phyloP scores from a whole-genome alignment of 2,888 invertebrate species.

The Stegana nigrithorax region DNA sequence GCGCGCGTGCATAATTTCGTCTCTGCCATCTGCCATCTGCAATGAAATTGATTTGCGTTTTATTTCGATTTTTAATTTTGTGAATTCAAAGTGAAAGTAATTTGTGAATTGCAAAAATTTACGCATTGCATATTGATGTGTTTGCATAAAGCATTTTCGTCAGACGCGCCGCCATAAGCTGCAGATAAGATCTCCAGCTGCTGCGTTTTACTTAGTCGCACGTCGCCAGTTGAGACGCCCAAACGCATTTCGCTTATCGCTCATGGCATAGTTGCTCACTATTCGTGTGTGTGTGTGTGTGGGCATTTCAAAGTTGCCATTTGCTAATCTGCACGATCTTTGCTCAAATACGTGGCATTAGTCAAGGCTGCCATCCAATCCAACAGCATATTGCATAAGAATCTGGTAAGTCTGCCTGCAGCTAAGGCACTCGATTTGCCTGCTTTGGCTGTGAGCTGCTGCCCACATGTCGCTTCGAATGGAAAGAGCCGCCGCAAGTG shows the following conservation, averaged over 20 bases:
- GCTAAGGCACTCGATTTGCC: neutral
- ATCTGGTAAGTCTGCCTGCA: neutral
- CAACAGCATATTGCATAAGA: neutral
- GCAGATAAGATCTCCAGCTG: neutral
- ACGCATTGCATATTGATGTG: constrained; percentile 28
- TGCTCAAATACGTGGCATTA: neutral
- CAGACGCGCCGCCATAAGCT: too few relatives aligned
- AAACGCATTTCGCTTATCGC: neutral
- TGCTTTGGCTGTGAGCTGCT: neutral
- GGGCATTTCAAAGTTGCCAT: neutral
- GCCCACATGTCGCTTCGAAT: neutral
- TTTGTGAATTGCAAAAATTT: constrained; percentile 25
- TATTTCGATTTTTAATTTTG: constrained; percentile 18
- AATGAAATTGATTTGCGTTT: neutral
- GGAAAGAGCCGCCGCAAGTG: too few relatives aligned
- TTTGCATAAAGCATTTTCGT: too few relatives aligned
- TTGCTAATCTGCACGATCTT: too few relatives aligned
- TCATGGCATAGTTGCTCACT: too few relatives aligned
- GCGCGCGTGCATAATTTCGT: too few relatives aligned
- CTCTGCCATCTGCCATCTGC: too few relatives aligned
- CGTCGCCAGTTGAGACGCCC: neutral
- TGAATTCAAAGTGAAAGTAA: constrained; percentile 39
- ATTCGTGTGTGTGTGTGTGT: neutral
- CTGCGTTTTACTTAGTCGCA: neutral
- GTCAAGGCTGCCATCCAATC: neutral